These are phyloP conservation scores for Deilephila porcellus DNA, from an alignment of 2,888 invertebrate species.

Conservation along the genomic window DNA sequence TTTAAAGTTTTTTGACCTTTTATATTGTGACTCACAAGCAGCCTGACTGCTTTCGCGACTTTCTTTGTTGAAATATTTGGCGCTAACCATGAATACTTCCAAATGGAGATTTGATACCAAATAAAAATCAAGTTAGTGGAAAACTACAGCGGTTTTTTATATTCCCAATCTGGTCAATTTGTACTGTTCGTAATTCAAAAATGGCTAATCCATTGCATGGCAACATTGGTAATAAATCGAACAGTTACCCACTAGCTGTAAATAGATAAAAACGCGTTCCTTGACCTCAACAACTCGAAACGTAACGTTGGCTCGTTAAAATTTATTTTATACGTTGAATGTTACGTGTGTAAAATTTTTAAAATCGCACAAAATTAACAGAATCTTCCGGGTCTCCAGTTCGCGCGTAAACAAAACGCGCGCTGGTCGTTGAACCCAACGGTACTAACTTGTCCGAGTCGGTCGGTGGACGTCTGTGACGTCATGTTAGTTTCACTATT, in stretches of 20 bases:
- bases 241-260: constrained; percentile 27
- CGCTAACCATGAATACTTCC: not conserved
- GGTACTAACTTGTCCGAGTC: constrained; percentile 74
- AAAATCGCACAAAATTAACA: constrained; percentile 56
- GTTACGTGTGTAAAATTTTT: constrained; percentile 54
- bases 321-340: constrained; percentile 43
- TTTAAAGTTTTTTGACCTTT: constrained; percentile 24
- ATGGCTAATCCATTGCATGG: constrained; percentile 7
- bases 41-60: constrained; percentile 23
- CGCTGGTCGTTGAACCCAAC: constrained; percentile 76
- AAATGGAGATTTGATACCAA: constrained; percentile 2
- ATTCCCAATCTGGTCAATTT: not conserved
- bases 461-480: constrained; percentile 67
- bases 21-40: constrained; percentile 12
- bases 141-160: not conserved
- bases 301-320: constrained; percentile 51
- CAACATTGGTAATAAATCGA: constrained; percentile 18
- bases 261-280: constrained; percentile 43
- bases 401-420: constrained; percentile 78
- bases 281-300: constrained; percentile 47
- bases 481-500: constrained; percentile 66
- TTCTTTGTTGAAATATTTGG: constrained; percentile 24
- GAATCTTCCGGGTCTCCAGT: constrained; percentile 54
- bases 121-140: not conserved
- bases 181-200: constrained; percentile 3